Evolutionary conservation across 2,888 invertebrate species (phyloP), one percentile per base, ranked within the genome.

Genomic region (Balanococcus diminutus): DNA sequence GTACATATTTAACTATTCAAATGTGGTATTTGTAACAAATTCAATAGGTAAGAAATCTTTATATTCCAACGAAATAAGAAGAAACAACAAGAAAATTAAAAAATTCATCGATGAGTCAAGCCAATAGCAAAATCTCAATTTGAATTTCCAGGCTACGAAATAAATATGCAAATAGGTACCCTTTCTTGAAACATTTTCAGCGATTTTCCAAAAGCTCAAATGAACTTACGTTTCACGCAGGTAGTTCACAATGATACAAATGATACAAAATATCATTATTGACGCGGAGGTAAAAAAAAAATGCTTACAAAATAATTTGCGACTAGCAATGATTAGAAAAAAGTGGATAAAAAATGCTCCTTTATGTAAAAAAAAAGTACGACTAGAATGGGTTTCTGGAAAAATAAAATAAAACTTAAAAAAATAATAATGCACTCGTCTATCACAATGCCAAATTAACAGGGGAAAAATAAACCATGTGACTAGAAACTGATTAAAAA

Each of bases 401-500:
- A 79, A 36, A 36, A 28, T 19, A 79, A 67, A 79, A 25, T 25
- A 31, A 72, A 79, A 79, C 75, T 79, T 79, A 79, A 36, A 36
- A 79, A 79, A 79, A 75, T 75, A 79, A 79, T 79, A 79, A 79
- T 79, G 75, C 75, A 79, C 75, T 79, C 75, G 28, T 36, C 75
- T 79, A 79, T 79, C 75, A 79, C 75, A 79, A 14, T 16, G 36
- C 32, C 22, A 79, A 79, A 36, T 36, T 11, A 79, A 79, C 25
- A 31, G 16, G 16, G 16, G 14, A 28, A 79, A 79, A 79, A 32
- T 61, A n/a, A 61, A 72, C 32, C 16, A 32, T n/a, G 36, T 79
- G 31, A 36, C 75, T 36, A 32, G 75, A 79, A 79, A 36, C 16
- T 46, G n/a, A 46, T 25, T 61, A 8, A 19, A 19, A 79, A 75